A percentile compares a stretch with the other conserved stretches of the same genome.
phyloP scores from a whole-genome alignment of 2,888 invertebrate species.

The Griposia aprilina region DNA sequence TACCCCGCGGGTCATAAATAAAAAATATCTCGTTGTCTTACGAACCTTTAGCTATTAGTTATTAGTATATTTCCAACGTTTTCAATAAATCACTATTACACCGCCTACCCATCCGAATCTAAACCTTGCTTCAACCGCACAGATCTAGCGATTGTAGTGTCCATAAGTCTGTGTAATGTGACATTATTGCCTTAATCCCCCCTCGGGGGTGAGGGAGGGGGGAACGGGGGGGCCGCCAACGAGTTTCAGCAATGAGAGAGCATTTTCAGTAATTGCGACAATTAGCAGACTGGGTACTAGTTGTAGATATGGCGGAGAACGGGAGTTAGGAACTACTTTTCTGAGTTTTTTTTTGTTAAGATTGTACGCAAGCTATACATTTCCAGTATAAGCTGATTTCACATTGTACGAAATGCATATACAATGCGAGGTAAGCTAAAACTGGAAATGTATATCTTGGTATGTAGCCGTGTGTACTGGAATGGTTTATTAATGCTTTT shows the following conservation, averaged over 20 bases:
- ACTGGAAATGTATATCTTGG: no score
- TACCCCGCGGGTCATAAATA: no score
- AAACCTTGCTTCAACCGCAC: conserved; percentile 38
- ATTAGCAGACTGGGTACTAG: conserved; percentile 72
- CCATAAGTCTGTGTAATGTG: conserved; percentile 66
- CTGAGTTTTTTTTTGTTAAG: neutral
- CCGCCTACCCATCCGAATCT: conserved; percentile 38
- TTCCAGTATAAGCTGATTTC: no score
- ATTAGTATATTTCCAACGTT: neutral
- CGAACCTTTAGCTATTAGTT: no score
- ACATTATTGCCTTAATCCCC: conserved; percentile 53
- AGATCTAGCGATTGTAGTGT: conserved; percentile 44
- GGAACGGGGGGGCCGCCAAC: conserved; percentile 5
- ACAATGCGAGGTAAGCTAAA: no score
- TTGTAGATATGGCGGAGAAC: conserved; percentile 50
- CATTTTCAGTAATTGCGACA: conserved; percentile 84
- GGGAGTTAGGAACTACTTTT: conserved; percentile 21
- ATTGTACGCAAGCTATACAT: no score
- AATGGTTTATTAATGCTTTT: neutral
- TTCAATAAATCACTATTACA: conserved; percentile 18
- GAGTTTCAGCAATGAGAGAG: conserved; percentile 73
- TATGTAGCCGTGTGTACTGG: no score
- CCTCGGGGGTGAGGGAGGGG: neutral
- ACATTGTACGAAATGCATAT: no score
- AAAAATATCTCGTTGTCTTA: no score